A percentile compares a stretch with the other conserved stretches of the same genome.
Conservation (phyloP, 2,888 invertebrate species). For the Exephanes ischioxanthus region DNA sequence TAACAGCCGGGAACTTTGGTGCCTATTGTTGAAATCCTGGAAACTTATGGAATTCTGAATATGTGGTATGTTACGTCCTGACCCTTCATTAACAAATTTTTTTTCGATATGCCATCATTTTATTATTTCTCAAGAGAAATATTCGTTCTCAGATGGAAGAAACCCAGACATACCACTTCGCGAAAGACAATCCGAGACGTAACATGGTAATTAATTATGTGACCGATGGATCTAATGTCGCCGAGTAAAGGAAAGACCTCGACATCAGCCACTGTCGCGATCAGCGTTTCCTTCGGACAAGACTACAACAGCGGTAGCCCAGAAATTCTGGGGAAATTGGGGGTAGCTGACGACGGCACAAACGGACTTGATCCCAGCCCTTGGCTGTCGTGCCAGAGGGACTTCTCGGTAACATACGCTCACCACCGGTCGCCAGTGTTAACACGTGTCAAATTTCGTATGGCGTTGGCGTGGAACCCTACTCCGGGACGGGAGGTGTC, state of each 20-base stretch:
- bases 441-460: conserved; percentile 75
- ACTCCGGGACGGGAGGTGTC: conserved; percentile 56
- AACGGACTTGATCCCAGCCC: conserved; percentile 58
- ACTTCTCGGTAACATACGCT: conserved; percentile 50
- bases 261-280: neutral
- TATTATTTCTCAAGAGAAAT: too few species aligned
- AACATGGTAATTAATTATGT: neutral
- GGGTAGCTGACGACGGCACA: conserved; percentile 70
- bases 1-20: conserved; percentile 16
- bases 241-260: neutral
- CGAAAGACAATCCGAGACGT: too few species aligned
- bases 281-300: conserved; percentile 19
- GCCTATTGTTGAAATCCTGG: neutral
- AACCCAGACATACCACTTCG: too few species aligned
- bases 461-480: conserved; percentile 60
- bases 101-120: too few species aligned
- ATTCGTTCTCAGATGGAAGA: too few species aligned
- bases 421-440: conserved; percentile 60
- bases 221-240: neutral
- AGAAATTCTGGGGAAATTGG: conserved; percentile 65
- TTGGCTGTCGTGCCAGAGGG: conserved; percentile 51
- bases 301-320: conserved; percentile 30
- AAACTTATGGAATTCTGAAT: neutral
- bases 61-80: too few species aligned
- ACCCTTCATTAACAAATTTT: too few species aligned